Base-by-base conservation (phyloP, 2,888 invertebrate genomes). In the Diachrysia chrysitis region DNA sequence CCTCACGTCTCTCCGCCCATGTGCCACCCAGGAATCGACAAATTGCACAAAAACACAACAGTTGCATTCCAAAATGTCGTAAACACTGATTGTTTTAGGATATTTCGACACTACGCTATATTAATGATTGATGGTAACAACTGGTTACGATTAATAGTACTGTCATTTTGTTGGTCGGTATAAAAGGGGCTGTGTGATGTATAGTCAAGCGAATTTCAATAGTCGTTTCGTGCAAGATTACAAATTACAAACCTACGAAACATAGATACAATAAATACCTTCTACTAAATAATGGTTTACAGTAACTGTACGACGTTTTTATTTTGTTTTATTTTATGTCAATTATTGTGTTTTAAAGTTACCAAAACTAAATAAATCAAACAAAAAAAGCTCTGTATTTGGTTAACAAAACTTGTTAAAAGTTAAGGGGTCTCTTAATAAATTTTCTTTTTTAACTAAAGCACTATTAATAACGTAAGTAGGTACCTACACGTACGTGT, bases 1-100 rank as follows among this genome's bases (percentile, higher is more conserved):
- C 83, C 83, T 79, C 78, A 77, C 78, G 60, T 73, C 54, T 1
- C 32, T 66, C 71, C 69, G 69, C 70, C 71, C 66, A 75, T 64
- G 55, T 67, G 57, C 66, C 73, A 76, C 46, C 64, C 73, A 66
- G 63, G 69, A 72, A 78, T 69, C 64, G 58, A 62, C 57, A 71
- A 78, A 81, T 83, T 82, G 78, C 77, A 73, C 61, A 69, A 73
- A 71, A 56, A 46, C 19, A 7, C 9, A 21, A 58, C 55, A 16
- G n/a, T 19, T 57, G 16, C 2, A 55, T 68, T 77, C 48, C 64
- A 51, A 65, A 66, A 72, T 12, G 63, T 58, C 61, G 58, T 62
- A 42, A 68, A 29, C 67, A 71, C 62, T 59, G 51, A 71, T 82
- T 73, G 69, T 71, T 71, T 69, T 57, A 75, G 79, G 68, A 82